Percentiles rank a stretch among this genome's conserved stretches.
Conservation (phyloP, 2,797 vertebrate genomes). For the Pangasius sanitwongsei region DNA sequence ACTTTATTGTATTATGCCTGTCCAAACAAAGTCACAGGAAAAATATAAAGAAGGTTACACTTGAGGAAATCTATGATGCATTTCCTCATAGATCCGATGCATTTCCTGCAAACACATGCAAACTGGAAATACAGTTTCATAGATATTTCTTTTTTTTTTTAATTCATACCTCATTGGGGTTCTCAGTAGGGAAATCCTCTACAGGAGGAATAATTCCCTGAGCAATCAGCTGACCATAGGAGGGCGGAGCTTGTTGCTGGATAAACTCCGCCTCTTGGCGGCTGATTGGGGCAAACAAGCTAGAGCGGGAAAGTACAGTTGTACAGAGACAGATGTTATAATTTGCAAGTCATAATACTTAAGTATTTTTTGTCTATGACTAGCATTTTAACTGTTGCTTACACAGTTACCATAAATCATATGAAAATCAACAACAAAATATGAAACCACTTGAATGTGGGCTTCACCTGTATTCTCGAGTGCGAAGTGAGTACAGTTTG, state of each 20-base stretch:
- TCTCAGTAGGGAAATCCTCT: slow-evolving; percentile 91
- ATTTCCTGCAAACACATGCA: background rate
- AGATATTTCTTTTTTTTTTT: background rate
- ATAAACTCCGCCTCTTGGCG: slow-evolving; percentile 87
- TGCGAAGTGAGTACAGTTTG: slow-evolving; percentile 88
- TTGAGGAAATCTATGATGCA: background rate
- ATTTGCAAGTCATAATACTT: background rate
- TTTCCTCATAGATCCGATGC: background rate
- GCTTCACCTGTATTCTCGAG: slow-evolving; percentile 85
- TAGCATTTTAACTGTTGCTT: background rate
- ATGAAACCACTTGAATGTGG: background rate
- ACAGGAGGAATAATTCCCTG: slow-evolving; percentile 90
- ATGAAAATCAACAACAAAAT: background rate
- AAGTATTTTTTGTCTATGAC: background rate
- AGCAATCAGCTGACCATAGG: slow-evolving; percentile 91
- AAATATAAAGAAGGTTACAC: background rate
- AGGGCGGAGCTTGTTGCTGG: slow-evolving; percentile 90
- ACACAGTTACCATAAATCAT: background rate
- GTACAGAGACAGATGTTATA: background rate
- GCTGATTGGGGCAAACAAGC: slow-evolving; percentile 86
- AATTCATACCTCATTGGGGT: slow-evolving; percentile 83
- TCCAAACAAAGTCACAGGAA: background rate
- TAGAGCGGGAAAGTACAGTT: slow-evolving; percentile 53
- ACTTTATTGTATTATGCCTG: no score
- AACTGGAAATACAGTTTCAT: background rate